Percentiles rank a stretch among this genome's conserved stretches.
phyloP scores from a whole-genome alignment of 2,113 vertebrate genomes.

The Maccullochella peelii region DNA sequence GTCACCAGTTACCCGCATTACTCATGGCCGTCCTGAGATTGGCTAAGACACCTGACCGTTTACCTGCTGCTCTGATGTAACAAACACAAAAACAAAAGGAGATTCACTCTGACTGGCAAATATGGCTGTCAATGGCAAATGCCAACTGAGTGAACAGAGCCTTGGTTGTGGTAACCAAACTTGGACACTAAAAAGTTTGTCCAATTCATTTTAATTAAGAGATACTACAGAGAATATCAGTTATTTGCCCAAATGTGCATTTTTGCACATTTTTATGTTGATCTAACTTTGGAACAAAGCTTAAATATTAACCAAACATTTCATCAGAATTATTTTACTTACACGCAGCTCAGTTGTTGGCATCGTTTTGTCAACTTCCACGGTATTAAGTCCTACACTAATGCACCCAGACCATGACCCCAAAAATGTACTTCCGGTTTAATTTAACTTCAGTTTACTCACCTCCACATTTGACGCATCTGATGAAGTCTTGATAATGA shows the following conservation, averaged over 20 bases:
- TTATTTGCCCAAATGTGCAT: not conserved
- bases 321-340: not conserved
- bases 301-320: not conserved
- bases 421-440: not conserved
- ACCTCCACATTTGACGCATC: constrained; percentile 97
- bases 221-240: not conserved
- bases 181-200: not conserved
- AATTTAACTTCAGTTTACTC: constrained; percentile 68
- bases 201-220: not conserved
- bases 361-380: not conserved
- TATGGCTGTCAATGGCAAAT: not conserved
- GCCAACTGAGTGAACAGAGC: not conserved
- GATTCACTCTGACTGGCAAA: not conserved
- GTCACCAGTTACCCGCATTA: constrained; percentile 33
- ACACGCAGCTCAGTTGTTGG: not conserved
- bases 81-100: not conserved
- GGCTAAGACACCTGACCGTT: not conserved
- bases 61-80: not conserved
- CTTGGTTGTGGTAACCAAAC: not conserved
- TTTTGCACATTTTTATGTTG: not conserved
- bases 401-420: not conserved
- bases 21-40: not conserved
- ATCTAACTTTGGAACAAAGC: not conserved
- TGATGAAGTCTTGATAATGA: constrained; percentile 99
- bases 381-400: not conserved